Percentiles rank a stretch among this genome's conserved stretches.
Evolutionary conservation across 1,140 invertebrate species (phyloP).

Genomic region (Listronotus oregonensis): DNA sequence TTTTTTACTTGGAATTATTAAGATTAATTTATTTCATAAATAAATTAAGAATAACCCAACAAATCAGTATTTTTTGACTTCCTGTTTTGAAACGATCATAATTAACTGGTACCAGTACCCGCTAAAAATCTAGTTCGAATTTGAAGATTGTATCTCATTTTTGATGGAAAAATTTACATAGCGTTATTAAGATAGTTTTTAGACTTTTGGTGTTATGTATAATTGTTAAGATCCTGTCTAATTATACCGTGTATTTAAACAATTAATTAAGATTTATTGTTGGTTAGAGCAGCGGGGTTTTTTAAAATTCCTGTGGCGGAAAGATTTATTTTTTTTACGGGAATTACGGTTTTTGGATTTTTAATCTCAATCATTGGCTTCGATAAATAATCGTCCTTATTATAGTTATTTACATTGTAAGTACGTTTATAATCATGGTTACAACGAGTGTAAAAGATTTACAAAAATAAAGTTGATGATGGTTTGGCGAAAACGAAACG

Average conservation of each 20-base stretch:
- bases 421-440: too few species aligned
- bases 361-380: too few species aligned
- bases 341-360: too few species aligned
- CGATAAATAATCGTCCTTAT: too few species aligned
- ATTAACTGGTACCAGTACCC: conserved; percentile 3
- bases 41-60: conserved; percentile 18
- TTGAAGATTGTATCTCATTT: conserved; percentile 1
- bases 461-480: too few species aligned
- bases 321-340: too few species aligned
- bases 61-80: conserved; percentile 21
- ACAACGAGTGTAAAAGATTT: too few species aligned
- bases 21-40: conserved; percentile 13
- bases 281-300: neutral
- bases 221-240: too few species aligned
- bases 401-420: too few species aligned
- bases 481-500: too few species aligned
- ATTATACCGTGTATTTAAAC: too few species aligned
- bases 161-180: conserved; percentile 18
- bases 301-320: neutral
- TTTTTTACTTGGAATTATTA: conserved; percentile 7
- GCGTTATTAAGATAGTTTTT: conserved; percentile 2
- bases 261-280: conserved; percentile 10
- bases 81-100: conserved; percentile 25
- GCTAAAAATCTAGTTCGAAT: conserved; percentile 15
- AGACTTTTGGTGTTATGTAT: too few species aligned